Base-by-base conservation (phyloP, 2,113 vertebrate genomes). In the Prunella fulvescens region DNA sequence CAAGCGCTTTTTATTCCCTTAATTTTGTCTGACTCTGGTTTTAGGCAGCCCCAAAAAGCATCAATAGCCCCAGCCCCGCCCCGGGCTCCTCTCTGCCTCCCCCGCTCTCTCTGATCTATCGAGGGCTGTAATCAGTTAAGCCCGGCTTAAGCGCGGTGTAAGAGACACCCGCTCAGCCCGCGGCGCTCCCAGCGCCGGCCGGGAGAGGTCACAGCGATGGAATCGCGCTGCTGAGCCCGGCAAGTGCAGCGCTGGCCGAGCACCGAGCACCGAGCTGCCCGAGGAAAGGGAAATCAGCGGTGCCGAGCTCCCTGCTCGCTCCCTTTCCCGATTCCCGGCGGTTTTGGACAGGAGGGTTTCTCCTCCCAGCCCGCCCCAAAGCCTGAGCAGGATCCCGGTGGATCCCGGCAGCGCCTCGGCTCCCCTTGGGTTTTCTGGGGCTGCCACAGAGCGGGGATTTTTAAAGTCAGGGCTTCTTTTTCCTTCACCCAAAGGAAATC, bases 91-190 rank as follows among this genome's bases (percentile, higher is more conserved):
- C 64, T 12, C 7, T 4, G 44, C 54, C 51, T 26, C 7, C 42
- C 40, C 48, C 25, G 10, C 62, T 28, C 17, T 6, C 57, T 47
- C 60, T 66, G 93, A 96, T 93, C 94, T 81, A 72, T 92, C 72
- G 92, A 95, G 98, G 98, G 97, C 98, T 97, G 97, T 98, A 97
- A 98, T 98, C 98, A 98, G 97, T 96, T 97, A 97, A 98, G 88
- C 98, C 97, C 98, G 97, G 99, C 98, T 98, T 98, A 98, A 97
- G 97, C 96, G 97, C 98, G 96, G 97, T 98, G 97, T 98, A 98
- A 98, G 97, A 97, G 97, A 98, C 97, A 97, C 97, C 98, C 96
- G 97, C 95, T 92, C 97, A 94, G 94, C 70, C 96, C 79, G 57
- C 85, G 62, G 93, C 90, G 92, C 71, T 90, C 72, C 60, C 85